These are phyloP conservation scores for Frieseomelitta varia DNA, from an alignment of 1,140 invertebrate species.

Conservation along the genomic window DNA sequence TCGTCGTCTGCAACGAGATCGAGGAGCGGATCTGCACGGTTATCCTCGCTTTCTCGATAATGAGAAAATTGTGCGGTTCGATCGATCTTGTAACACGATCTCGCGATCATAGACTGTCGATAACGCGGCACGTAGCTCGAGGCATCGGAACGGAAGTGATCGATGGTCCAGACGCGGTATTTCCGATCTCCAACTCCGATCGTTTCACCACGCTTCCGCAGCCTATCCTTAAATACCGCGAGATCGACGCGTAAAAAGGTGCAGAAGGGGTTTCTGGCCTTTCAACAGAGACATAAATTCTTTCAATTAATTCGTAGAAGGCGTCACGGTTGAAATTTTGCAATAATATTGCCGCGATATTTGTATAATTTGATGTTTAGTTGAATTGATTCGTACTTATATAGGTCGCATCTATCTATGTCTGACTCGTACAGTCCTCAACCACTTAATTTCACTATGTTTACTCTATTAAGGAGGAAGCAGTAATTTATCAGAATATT, in stretches of 20 bases:
- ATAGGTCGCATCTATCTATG: too few relatives aligned
- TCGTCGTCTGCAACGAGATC: conserved; percentile 1
- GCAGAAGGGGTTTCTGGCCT: neutral
- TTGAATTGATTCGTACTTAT: too few relatives aligned
- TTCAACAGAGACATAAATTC: neutral
- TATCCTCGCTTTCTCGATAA: conserved; percentile 47
- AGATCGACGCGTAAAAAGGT: neutral
- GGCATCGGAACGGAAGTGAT: conserved; percentile 49
- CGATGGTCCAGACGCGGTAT: conserved; percentile 32
- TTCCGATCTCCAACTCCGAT: conserved; percentile 40
- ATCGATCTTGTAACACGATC: conserved; percentile 55
- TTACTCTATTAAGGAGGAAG: too few relatives aligned
- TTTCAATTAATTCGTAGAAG: neutral
- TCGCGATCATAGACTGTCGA: conserved; percentile 48
- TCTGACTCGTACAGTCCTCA: too few relatives aligned
- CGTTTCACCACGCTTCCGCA: conserved; percentile 34
- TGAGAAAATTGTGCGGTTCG: conserved; percentile 48
- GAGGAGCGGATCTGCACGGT: neutral
- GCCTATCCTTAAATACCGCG: neutral
- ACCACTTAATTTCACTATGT: too few relatives aligned
- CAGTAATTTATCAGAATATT: too few relatives aligned
- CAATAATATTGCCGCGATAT: too few relatives aligned
- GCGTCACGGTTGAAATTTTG: neutral
- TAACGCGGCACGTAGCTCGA: conserved; percentile 27
- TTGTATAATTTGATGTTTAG: too few relatives aligned